A percentile compares a stretch with the other conserved stretches of the same genome.
These are phyloP conservation scores for Progne subis DNA, from an alignment of 2,113 vertebrate genomes.

Conservation along the genomic window DNA sequence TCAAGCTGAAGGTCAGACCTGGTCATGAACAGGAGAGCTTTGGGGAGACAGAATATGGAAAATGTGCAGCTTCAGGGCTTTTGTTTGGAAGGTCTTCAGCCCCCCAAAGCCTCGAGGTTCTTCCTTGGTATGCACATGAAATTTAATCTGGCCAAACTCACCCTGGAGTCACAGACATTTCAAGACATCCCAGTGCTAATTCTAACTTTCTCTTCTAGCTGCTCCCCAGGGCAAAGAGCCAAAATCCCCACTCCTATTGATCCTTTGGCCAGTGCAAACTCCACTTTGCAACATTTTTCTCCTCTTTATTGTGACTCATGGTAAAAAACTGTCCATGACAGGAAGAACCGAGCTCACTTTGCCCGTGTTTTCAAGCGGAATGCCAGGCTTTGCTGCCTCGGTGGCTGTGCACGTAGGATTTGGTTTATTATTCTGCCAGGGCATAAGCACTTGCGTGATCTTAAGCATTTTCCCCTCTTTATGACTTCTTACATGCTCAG, in stretches of 20 bases:
- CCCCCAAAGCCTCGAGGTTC: neutral
- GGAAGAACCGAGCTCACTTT: neutral
- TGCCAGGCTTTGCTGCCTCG: neutral
- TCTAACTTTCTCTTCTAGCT: neutral
- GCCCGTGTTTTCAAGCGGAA: neutral
- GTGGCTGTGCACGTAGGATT: neutral
- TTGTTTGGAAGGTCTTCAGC: neutral
- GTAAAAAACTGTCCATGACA: neutral
- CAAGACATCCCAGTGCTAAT: neutral
- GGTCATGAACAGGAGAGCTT: neutral
- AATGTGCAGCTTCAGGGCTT: neutral
- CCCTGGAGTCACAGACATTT: neutral
- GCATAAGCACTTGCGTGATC: neutral
- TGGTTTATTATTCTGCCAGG: neutral
- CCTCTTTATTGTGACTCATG: neutral
- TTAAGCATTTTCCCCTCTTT: neutral
- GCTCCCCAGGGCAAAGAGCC: neutral
- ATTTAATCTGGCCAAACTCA: neutral
- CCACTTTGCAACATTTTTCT: neutral
- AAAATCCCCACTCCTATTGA: neutral
- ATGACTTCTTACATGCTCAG: neutral
- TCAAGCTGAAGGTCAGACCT: neutral
- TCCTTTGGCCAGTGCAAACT: neutral
- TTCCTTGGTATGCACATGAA: neutral
- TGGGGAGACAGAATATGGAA: neutral